Evolutionary conservation across 2,113 vertebrate genomes (phyloP), one percentile per base, ranked within the genome.

Genomic region (Emydura subglobosa): DNA sequence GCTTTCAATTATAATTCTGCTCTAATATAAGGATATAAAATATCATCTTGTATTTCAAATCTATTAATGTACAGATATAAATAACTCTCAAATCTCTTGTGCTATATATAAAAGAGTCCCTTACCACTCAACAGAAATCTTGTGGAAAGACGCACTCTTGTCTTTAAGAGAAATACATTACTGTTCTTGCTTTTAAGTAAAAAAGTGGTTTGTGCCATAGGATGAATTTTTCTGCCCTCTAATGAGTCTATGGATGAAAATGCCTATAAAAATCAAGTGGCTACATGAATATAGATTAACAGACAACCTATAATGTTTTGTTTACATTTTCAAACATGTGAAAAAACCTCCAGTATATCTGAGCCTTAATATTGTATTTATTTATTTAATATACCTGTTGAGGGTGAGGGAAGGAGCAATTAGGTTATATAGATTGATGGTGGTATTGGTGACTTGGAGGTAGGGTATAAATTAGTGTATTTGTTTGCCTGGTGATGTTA

Each of bases 1-100:
- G 68, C 39, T 91, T 93, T 92, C 72, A 82, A 27, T 16, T 59
- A 29, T 25, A 86, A 72, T 54, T 22, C 57, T 92, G 1, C 86
- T 84, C 17, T 76, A 81, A 74, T 44, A 87, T 17, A 82, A 89
- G 13, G 24, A 91, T 90, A 81, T 83, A 44, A 54, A 87, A 85
- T 83, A 92, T 82, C 90, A 82, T 76, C 27, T 17, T 68, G 3
- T 72, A 68, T 88, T 91, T 88, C 84, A 7, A 54, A 78, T 79
- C 7, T 87, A 6, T 44, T 76, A 1, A 74, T 86, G 90, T 92
- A 81, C 8, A 74, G 22, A 57, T 57, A 59, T 17, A 89, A 83
- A 74, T 49, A 74, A 27, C 0, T 76, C 82, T 90, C 7, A 76
- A 83, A 90, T 85, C 65, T 94, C 10, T 83, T 83, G 16, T 92